These are phyloP conservation scores for Spodoptera picta DNA, from an alignment of 2,888 invertebrate genomes.

Conservation along the genomic window DNA sequence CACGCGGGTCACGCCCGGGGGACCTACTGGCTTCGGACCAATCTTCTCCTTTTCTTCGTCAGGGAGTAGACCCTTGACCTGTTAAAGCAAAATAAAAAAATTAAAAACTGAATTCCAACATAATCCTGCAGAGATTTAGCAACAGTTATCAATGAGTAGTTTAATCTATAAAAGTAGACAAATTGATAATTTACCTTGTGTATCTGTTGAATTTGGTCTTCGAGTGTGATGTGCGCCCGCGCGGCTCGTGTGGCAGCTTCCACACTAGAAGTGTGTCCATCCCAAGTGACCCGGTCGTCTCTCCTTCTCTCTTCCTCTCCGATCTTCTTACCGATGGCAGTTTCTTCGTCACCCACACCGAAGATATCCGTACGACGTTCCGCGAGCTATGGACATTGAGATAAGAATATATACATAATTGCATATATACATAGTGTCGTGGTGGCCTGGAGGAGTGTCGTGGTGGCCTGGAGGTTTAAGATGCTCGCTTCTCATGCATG, in stretches of 20 bases:
- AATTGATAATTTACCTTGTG: slow-evolving; percentile 91
- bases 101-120: too few species aligned
- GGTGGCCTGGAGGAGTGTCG: too few species aligned
- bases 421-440: too few species aligned
- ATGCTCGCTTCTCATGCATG: too few species aligned
- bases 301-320: slow-evolving; percentile 96
- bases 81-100: neutral
- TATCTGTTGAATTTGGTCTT: slow-evolving; percentile 99
- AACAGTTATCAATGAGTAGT: too few species aligned
- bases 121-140: too few species aligned
- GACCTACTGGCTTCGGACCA: slow-evolving; percentile 94
- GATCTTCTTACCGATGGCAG: slow-evolving; percentile 99
- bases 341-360: slow-evolving; percentile 99
- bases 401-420: neutral
- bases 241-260: slow-evolving; percentile 98
- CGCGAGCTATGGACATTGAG: slow-evolving; percentile 90
- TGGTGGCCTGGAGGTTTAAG: too few species aligned
- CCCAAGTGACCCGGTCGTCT: slow-evolving; percentile 98
- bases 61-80: slow-evolving; percentile 95
- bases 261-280: slow-evolving; percentile 98
- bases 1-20: slow-evolving; percentile 54
- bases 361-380: slow-evolving; percentile 99
- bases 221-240: slow-evolving; percentile 97
- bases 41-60: slow-evolving; percentile 99
- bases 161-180: too few species aligned